Evolutionary conservation across 2,888 invertebrate genomes (phyloP).

Genomic region (Noctua janthina): DNA sequence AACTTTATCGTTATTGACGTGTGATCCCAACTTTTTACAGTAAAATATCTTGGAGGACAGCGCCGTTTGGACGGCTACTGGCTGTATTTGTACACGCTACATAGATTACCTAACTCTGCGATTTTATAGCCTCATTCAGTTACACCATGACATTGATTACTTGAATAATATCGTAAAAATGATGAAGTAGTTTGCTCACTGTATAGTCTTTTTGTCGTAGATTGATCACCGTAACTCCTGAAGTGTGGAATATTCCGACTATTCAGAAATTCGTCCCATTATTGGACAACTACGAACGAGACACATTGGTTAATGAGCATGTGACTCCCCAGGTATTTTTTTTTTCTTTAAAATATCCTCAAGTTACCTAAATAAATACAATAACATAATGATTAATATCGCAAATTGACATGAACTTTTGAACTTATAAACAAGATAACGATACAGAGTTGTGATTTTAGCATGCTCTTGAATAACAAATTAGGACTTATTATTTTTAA

Average conservation of each 20-base stretch:
- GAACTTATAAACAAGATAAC: constrained; percentile 42
- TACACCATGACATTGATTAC: neutral
- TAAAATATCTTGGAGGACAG: neutral
- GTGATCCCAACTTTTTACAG: neutral
- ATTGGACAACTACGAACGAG: constrained; percentile 96
- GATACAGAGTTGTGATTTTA: constrained; percentile 12
- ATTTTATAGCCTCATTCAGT: neutral
- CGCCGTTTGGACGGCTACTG: neutral
- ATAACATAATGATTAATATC: constrained; percentile 23
- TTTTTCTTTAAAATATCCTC: neutral
- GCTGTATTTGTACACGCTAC: neutral
- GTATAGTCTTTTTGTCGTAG: constrained; percentile 83
- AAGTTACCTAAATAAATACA: constrained; percentile 29
- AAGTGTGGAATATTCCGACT: constrained; percentile 92
- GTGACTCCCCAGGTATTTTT: constrained; percentile 91
- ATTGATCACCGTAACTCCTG: constrained; percentile 91
- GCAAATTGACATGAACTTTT: constrained; percentile 34
- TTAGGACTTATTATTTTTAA: too few species aligned
- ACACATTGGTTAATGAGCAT: constrained; percentile 93
- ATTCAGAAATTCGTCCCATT: constrained; percentile 93
- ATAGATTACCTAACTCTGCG: neutral
- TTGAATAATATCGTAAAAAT: constrained; percentile 24
- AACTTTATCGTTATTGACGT: neutral
- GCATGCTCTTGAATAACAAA: constrained; percentile 23
- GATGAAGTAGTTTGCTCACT: constrained; percentile 25